A percentile compares a stretch with the other conserved stretches of the same genome.
Conservation (phyloP, 2,797 vertebrate genomes). For the Rhincodon typus region DNA sequence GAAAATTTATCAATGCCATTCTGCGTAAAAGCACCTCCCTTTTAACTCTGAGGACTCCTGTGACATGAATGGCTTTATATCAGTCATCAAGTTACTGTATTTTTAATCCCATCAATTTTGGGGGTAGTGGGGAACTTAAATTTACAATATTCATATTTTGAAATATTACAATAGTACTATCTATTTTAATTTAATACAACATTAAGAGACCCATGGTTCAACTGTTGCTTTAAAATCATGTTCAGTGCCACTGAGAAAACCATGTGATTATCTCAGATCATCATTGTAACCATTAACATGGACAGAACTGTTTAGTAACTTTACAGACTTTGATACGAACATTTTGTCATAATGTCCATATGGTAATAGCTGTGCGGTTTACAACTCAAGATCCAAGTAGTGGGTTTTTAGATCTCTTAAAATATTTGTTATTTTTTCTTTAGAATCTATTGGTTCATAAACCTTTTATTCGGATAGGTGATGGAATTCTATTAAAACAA, state of each 20-base stretch:
- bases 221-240: slow-evolving; percentile 24
- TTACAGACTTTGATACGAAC: neutral
- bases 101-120: slow-evolving; percentile 14
- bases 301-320: neutral
- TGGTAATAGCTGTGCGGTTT: neutral
- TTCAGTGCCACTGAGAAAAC: neutral
- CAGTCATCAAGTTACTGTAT: neutral
- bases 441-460: neutral
- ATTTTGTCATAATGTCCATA: neutral
- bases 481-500: slow-evolving; percentile 9
- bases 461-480: neutral
- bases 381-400: neutral
- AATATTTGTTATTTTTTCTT: neutral
- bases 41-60: neutral
- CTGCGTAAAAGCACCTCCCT: neutral
- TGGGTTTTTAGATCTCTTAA: neutral
- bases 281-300: neutral
- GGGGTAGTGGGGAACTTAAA: neutral
- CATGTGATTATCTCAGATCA: neutral
- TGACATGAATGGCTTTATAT: neutral
- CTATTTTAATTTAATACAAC: slow-evolving; percentile 18
- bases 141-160: slow-evolving; percentile 23
- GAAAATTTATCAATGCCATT: slow-evolving; percentile 23
- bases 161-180: slow-evolving; percentile 18
- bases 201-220: neutral